Evolutionary conservation across 2,113 vertebrate species (phyloP).

Genomic region (Gopherus flavomarginatus): DNA sequence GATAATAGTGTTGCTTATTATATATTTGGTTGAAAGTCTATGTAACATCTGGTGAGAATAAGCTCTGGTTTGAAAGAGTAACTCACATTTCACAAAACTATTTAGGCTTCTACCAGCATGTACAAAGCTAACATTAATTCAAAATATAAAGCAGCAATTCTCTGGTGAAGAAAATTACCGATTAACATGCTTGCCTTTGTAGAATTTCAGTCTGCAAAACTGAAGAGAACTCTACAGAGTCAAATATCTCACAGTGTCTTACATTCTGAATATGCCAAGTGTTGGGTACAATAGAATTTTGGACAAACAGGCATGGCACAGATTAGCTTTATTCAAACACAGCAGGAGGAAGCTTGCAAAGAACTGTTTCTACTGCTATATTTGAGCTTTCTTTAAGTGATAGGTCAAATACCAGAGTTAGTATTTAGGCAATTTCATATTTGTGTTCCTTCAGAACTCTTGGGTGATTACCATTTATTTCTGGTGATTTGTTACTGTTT

Average conservation of each 20-base stretch:
- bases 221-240: too few relatives aligned
- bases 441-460: too few relatives aligned
- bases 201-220: too few relatives aligned
- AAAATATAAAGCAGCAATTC: not conserved
- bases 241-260: too few relatives aligned
- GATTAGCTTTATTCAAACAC: too few relatives aligned
- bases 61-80: not conserved
- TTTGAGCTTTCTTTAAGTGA: not conserved
- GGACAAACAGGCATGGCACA: not conserved
- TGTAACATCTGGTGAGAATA: not conserved
- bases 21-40: not conserved
- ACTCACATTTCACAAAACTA: not conserved
- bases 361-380: not conserved
- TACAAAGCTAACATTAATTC: not conserved
- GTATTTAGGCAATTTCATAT: too few relatives aligned
- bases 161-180: too few relatives aligned
- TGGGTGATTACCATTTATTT: too few relatives aligned
- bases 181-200: too few relatives aligned
- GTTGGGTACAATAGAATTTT: not conserved
- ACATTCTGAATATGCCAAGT: too few relatives aligned
- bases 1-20: not conserved
- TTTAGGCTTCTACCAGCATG: not conserved
- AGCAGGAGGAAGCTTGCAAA: accelerated
- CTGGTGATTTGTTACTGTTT: too few relatives aligned
- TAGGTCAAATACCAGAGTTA: too few relatives aligned